phyloP scores from a whole-genome alignment of 2,113 vertebrate genomes.

The Nesoenas mayeri region DNA sequence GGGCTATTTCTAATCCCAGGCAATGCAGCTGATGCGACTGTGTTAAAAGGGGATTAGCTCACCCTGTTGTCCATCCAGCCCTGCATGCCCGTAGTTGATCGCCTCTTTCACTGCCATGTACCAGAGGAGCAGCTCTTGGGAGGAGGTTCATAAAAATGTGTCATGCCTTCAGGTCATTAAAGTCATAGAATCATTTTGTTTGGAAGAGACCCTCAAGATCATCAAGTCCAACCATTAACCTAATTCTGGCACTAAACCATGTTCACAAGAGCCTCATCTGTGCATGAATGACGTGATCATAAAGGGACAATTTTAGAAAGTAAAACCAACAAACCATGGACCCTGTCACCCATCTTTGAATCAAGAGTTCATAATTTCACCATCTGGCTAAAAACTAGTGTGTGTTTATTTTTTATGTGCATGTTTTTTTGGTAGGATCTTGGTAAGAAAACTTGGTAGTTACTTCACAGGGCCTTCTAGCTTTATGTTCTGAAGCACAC shows the following conservation, averaged over 20 bases:
- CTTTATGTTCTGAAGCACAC: conserved; percentile 16
- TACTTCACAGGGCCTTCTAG: background rate
- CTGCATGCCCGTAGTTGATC: accelerated
- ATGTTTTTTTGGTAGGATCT: background rate
- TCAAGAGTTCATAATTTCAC: background rate
- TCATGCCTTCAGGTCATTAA: background rate
- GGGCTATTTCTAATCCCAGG: background rate
- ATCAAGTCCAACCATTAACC: too few species aligned
- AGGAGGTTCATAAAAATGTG: background rate
- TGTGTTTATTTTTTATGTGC: background rate
- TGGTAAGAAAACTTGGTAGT: background rate
- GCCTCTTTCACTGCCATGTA: background rate
- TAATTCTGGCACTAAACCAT: too few species aligned
- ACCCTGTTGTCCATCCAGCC: background rate
- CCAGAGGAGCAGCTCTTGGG: background rate
- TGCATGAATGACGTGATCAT: background rate
- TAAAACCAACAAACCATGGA: accelerated
- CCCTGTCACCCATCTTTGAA: background rate
- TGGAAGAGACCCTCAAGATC: too few species aligned
- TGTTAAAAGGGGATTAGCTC: background rate
- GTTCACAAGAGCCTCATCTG: too few species aligned
- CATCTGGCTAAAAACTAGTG: background rate
- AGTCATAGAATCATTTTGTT: background rate
- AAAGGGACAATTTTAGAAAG: background rate
- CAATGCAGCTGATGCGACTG: background rate